These are phyloP conservation scores for Nothoprocta pentlandii DNA, from an alignment of 2,113 vertebrate genomes.

Conservation along the genomic window DNA sequence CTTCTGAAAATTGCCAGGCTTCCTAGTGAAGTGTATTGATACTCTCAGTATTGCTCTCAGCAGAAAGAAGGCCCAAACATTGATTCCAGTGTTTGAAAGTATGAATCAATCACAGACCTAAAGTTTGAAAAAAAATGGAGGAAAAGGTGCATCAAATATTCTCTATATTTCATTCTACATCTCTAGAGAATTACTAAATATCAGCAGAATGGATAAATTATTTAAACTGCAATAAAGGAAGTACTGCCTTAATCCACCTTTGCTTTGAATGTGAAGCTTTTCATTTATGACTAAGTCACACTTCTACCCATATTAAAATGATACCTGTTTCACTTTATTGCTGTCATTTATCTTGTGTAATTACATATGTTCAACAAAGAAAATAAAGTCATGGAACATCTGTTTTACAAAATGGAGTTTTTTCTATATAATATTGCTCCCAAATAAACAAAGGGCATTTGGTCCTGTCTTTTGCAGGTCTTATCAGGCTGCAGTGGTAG, in stretches of 20 bases:
- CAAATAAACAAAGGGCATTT: neutral
- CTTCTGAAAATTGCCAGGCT: neutral
- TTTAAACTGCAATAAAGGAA: slow-evolving; percentile 27
- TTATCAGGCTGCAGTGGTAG: neutral
- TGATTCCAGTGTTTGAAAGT: neutral
- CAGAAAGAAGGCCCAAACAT: neutral
- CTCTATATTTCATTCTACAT: neutral
- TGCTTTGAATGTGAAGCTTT: neutral
- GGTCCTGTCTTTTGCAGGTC: neutral
- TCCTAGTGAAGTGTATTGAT: neutral
- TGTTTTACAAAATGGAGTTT: neutral
- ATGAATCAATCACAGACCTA: neutral
- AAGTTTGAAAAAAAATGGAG: neutral
- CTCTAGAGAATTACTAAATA: slow-evolving; percentile 19
- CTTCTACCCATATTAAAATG: slow-evolving; percentile 1
- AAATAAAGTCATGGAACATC: neutral
- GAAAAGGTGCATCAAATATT: neutral
- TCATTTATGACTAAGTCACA: slow-evolving; percentile 18
- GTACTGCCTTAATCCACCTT: neutral
- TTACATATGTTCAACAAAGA: slow-evolving; percentile 10
- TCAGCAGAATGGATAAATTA: slow-evolving; percentile 7
- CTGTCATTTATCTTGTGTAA: neutral
- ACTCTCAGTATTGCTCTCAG: neutral
- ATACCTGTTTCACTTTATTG: neutral
- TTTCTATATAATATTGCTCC: neutral